phyloP scores from a whole-genome alignment of 92 coral and sea anemone species.

The Zoanthus solanderi region DNA sequence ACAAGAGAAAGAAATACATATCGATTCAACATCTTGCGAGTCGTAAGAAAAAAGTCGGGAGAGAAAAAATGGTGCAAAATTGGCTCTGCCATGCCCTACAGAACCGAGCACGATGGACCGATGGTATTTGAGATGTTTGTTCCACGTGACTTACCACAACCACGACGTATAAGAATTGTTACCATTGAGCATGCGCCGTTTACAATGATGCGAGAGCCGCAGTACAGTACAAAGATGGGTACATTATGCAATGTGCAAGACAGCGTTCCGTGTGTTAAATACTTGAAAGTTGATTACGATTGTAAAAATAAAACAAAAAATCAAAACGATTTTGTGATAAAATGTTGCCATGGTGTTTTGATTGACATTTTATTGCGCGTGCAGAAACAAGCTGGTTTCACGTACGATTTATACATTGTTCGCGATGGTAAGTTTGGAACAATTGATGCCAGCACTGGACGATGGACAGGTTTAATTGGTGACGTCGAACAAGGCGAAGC shows the following conservation, averaged over 20 bases:
- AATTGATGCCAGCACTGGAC: slow-evolving; percentile 64
- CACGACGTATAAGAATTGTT: slow-evolving; percentile 79
- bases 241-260: slow-evolving; percentile 63
- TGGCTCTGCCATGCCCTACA: slow-evolving; percentile 57
- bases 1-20: slow-evolving; percentile 68
- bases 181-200: slow-evolving; percentile 79
- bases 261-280: slow-evolving; percentile 72
- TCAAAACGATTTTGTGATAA: slow-evolving; percentile 24
- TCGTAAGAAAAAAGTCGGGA: slow-evolving; percentile 31
- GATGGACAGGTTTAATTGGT: slow-evolving; percentile 95
- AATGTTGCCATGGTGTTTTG: slow-evolving; percentile 82
- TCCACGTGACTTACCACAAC: slow-evolving; percentile 71
- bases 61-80: slow-evolving; percentile 65
- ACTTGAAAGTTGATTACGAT: slow-evolving; percentile 28
- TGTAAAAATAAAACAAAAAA: neutral
- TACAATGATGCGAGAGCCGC: slow-evolving; percentile 70
- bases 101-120: slow-evolving; percentile 36
- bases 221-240: slow-evolving; percentile 75
- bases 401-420: slow-evolving; percentile 81
- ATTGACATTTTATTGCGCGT: slow-evolving; percentile 74
- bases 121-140: slow-evolving; percentile 69
- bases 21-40: slow-evolving; percentile 63
- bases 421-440: slow-evolving; percentile 91
- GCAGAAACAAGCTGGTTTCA: slow-evolving; percentile 68
- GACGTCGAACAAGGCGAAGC: slow-evolving; percentile 86